phyloP scores from a whole-genome alignment of 2,113 vertebrate species.

The Orthonyx spaldingii region DNA sequence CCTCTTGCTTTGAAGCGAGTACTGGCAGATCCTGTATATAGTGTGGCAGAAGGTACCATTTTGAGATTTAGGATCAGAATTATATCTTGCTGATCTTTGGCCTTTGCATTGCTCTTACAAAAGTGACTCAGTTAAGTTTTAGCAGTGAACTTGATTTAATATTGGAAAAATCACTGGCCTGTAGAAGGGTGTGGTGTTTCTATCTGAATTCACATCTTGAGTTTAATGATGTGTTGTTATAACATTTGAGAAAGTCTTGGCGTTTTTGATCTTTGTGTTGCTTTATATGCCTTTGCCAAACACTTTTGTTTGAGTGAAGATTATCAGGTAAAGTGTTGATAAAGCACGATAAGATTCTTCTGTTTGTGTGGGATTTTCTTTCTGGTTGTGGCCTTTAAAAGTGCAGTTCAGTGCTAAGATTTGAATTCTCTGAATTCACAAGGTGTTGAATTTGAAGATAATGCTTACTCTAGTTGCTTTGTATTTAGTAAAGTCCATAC shows the following conservation, averaged over 20 bases:
- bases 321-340: not conserved
- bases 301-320: not conserved
- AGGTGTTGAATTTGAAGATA: not conserved
- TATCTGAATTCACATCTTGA: fast-evolving
- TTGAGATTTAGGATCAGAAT: not conserved
- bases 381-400: not conserved
- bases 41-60: not conserved
- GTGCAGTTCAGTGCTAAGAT: not conserved
- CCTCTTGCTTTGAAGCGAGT: not conserved
- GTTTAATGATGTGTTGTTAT: not conserved
- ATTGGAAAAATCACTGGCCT: not conserved
- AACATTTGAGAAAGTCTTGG: not conserved
- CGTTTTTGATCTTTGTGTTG: not conserved
- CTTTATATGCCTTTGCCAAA: not conserved
- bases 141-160: not conserved
- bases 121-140: not conserved
- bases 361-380: not conserved
- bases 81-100: not conserved
- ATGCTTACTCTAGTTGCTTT: not conserved
- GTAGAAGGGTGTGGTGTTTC: not conserved
- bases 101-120: not conserved
- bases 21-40: not conserved
- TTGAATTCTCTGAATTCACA: not conserved
- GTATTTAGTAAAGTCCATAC: not conserved
- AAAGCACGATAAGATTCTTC: not conserved